A percentile compares a stretch with the other conserved stretches of the same genome.
These are phyloP conservation scores for Drosophila picticornis DNA, from an alignment of 2,888 invertebrate genomes.

Conservation along the genomic window DNA sequence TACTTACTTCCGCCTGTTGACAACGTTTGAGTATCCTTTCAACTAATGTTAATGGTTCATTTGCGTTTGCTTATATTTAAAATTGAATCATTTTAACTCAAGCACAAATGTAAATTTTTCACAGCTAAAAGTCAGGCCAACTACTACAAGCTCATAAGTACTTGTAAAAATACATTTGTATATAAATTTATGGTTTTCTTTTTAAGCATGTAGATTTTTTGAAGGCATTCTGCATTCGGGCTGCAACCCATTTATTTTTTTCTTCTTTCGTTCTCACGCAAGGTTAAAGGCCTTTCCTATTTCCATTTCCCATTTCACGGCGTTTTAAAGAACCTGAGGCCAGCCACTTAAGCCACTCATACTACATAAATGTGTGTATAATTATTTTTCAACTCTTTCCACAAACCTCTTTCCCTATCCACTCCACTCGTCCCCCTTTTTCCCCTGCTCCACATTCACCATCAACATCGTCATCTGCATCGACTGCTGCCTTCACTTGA, in stretches of 20 bases:
- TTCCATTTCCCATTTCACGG: slow-evolving; percentile 50
- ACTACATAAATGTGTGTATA: slow-evolving; percentile 29
- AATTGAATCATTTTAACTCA: not conserved
- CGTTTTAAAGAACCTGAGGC: slow-evolving; percentile 44
- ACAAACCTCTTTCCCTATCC: not conserved
- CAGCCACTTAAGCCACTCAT: slow-evolving; percentile 49
- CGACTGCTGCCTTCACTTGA: slow-evolving; percentile 35
- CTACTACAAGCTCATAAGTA: slow-evolving; percentile 5
- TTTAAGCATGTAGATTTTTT: not conserved
- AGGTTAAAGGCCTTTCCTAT: slow-evolving; percentile 51
- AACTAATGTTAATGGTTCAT: not conserved
- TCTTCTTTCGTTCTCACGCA: slow-evolving; percentile 36
- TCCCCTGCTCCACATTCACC: slow-evolving; percentile 48
- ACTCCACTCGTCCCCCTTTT: not conserved
- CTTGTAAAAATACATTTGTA: not conserved
- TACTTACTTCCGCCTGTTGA: not conserved
- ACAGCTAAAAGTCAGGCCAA: not conserved
- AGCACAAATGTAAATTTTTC: not conserved
- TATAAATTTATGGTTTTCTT: not conserved
- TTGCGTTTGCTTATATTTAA: not conserved
- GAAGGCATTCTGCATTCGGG: slow-evolving; percentile 22
- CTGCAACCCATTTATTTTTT: slow-evolving; percentile 26
- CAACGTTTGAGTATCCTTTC: not conserved
- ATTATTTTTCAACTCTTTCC: slow-evolving; percentile 56
- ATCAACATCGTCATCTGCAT: slow-evolving; percentile 27